Evolutionary conservation across 2,113 vertebrate genomes (phyloP).

Genomic region (Chrysochloris asiatica): DNA sequence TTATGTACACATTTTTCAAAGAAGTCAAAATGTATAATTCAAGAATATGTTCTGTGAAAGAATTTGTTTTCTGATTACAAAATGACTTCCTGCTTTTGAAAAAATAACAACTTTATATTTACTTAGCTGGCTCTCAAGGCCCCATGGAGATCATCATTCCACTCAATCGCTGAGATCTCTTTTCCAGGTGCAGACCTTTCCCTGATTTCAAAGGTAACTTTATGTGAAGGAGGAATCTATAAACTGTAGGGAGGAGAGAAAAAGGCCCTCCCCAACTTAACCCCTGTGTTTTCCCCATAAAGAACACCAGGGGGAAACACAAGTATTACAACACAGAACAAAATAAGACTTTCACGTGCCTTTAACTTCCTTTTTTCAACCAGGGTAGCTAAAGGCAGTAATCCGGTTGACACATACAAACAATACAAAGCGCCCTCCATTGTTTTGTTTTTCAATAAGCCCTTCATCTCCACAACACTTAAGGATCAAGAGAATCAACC

Average conservation of each 20-base stretch:
- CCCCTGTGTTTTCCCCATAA: background rate
- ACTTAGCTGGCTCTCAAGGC: slow-evolving; percentile 67
- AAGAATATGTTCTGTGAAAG: slow-evolving; percentile 73
- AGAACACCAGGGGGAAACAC: slow-evolving; percentile 11
- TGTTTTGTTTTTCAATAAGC: background rate
- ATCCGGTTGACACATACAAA: slow-evolving; percentile 10
- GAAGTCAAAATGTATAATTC: slow-evolving; percentile 73
- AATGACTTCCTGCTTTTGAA: slow-evolving; percentile 74
- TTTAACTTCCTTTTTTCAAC: slow-evolving; percentile 6
- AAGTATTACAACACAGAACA: background rate
- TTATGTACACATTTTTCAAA: slow-evolving; percentile 73
- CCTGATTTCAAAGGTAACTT: slow-evolving; percentile 64
- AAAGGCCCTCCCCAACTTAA: background rate
- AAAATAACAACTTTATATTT: slow-evolving; percentile 67
- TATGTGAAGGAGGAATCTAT: slow-evolving; percentile 42
- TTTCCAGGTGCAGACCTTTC: slow-evolving; percentile 54
- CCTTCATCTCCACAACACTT: background rate
- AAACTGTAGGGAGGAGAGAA: background rate
- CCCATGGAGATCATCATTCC: slow-evolving; percentile 63
- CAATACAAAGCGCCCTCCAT: background rate
- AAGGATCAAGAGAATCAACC: background rate
- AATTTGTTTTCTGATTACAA: slow-evolving; percentile 75
- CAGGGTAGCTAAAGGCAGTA: slow-evolving; percentile 11
- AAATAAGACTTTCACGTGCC: background rate
- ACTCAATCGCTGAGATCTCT: slow-evolving; percentile 42